phyloP scores from a whole-genome alignment of 2,888 invertebrate genomes.

The Metalampra italica region DNA sequence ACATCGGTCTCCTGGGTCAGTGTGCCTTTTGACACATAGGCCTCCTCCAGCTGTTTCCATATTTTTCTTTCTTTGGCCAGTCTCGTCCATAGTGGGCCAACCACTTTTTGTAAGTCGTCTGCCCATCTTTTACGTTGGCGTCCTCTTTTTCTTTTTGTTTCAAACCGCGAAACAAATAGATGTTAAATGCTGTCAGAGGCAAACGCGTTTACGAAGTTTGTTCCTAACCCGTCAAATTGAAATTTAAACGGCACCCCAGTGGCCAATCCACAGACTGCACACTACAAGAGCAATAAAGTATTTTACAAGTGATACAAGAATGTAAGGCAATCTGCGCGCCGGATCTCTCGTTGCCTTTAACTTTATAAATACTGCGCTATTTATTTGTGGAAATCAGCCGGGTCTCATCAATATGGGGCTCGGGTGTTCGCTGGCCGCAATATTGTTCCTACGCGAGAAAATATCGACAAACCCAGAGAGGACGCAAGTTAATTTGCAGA shows the following conservation, averaged over 20 bases:
- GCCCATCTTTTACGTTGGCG: no score
- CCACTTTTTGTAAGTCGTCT: no score
- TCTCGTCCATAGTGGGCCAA: no score
- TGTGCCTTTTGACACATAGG: no score
- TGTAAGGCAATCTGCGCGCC: conserved; percentile 59
- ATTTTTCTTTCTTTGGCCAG: no score
- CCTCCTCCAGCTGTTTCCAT: no score
- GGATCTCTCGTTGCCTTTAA: conserved; percentile 63
- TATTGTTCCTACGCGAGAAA: background rate
- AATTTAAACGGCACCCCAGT: conserved; percentile 10
- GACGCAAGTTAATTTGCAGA: no score
- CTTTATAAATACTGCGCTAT: conserved; percentile 76
- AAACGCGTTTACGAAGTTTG: no score
- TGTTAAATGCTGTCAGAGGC: no score
- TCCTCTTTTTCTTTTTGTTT: no score
- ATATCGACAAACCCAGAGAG: background rate
- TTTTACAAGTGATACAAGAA: conserved; percentile 77
- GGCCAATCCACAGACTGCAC: conserved; percentile 31
- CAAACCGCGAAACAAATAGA: no score
- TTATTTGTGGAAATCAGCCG: conserved; percentile 74
- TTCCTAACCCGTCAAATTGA: background rate
- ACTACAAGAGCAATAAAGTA: conserved; percentile 68
- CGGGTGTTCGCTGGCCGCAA: conserved; percentile 23
- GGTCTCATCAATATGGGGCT: conserved; percentile 57
- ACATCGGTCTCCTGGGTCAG: no score